Evolutionary conservation across 2,113 vertebrate genomes (phyloP), one percentile per base, ranked within the genome.

Genomic region (Xiphophorus couchianus): DNA sequence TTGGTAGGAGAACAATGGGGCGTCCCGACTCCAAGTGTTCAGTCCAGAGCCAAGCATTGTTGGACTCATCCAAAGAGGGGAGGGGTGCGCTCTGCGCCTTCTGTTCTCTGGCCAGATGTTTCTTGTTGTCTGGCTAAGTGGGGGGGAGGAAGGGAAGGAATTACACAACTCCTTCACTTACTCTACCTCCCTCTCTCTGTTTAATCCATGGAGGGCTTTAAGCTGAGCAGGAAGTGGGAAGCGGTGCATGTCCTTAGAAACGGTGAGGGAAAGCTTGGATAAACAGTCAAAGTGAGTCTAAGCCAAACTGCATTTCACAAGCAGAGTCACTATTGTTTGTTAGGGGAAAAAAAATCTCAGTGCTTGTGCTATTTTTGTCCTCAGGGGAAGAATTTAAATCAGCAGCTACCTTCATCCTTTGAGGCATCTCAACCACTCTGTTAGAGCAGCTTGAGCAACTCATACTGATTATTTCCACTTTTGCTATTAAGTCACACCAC

Each of bases 21-120:
- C 42, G 86, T 89, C 84, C 78, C 75, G 66, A 73, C 77, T 82
- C 74, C 37, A 33, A 82, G 80, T 61, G 67, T 58, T 30, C 69
- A 31, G 69, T 37, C 70, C 33, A 42, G 64, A 77, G 84, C 84
- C 85, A 83, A 85, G 83, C 71, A 83, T 86, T 90, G 84, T 86
- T 88, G 78, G 82, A 85, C 81, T 85, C 77, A 69, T 86, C 69
- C 62, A 78, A 88, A 81, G 86, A 78, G 83, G 85, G 89, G 87
- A 88, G 73, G 91, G 91, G 92, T 82, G 90, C 72, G 87, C 70
- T 85, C 69, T 83, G 80, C 88, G 86, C 86, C 85, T 91, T 93
- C 88, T 93, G 86, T 93, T 94, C 91, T 82, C 76, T 22, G 31
- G 93, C 93, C 95, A 95, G 92, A 93, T 94, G 94, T 95, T 95